A percentile compares a stretch with the other conserved stretches of the same genome.
phyloP scores from a whole-genome alignment of 2,888 invertebrate genomes.

The Eupithecia inturbata region DNA sequence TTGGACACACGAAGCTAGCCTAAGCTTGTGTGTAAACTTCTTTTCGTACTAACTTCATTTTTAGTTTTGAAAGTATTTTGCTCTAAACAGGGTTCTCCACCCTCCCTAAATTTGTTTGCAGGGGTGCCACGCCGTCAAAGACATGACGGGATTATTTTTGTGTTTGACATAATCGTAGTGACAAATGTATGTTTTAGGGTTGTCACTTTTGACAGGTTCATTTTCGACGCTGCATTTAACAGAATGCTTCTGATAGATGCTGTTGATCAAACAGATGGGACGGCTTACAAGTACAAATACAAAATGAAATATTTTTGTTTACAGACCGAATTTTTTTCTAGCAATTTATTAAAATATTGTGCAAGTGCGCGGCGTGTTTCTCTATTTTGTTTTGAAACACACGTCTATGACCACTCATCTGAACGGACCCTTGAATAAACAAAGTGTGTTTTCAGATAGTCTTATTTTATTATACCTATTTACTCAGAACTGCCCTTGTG shows the following conservation, averaged over 20 bases:
- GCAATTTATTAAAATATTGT: neutral
- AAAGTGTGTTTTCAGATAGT: neutral
- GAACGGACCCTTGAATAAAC: neutral
- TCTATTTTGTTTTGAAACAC: neutral
- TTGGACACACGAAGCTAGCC: neutral
- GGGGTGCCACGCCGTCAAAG: conserved; percentile 71
- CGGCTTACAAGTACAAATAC: conserved; percentile 13
- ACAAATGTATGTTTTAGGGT: conserved; percentile 80
- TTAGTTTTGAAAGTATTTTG: conserved; percentile 5
- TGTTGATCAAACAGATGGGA: conserved; percentile 32
- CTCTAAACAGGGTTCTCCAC: neutral
- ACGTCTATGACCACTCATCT: neutral
- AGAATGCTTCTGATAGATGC: conserved; percentile 48
- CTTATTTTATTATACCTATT: neutral
- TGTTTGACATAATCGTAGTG: conserved; percentile 84
- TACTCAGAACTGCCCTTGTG: neutral
- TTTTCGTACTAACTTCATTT: neutral
- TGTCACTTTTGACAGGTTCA: conserved; percentile 70
- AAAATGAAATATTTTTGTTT: neutral
- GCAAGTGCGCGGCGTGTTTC: neutral
- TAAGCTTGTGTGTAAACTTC: neutral
- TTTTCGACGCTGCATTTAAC: conserved; percentile 56
- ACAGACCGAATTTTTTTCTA: neutral
- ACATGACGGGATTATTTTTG: conserved; percentile 84
- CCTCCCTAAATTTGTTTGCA: conserved; percentile 80